These are phyloP conservation scores for Bombus sibiricus DNA, from an alignment of 1,140 invertebrate genomes.

Conservation along the genomic window DNA sequence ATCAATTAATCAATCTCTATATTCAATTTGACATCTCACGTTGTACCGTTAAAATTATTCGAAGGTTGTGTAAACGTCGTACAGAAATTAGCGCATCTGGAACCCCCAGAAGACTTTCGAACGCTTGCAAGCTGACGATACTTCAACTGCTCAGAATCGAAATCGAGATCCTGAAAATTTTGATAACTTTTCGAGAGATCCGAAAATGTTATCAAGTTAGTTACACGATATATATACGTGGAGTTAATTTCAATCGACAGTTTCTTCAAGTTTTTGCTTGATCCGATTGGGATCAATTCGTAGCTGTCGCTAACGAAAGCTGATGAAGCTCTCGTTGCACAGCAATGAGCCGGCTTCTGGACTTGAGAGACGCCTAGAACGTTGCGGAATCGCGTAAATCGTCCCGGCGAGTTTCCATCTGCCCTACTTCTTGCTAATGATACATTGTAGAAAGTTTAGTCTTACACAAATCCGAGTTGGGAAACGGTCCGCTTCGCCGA, in stretches of 20 bases:
- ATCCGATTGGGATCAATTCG: neutral
- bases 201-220: too few species aligned
- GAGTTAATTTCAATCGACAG: neutral
- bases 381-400: conserved; percentile 32
- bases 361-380: conserved; percentile 35
- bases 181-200: too few species aligned
- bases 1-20: too few species aligned
- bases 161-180: too few species aligned
- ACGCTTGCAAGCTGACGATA: too few species aligned
- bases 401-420: conserved; percentile 14
- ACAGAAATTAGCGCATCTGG: too few species aligned
- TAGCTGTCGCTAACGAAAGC: neutral
- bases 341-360: neutral
- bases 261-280: neutral
- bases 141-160: too few species aligned
- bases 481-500: neutral
- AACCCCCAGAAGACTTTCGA: too few species aligned
- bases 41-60: too few species aligned
- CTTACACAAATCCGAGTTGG: conserved; percentile 22
- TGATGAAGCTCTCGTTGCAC: conserved; percentile 7
- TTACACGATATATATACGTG: too few species aligned
- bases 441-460: conserved; percentile 44
- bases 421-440: conserved; percentile 43
- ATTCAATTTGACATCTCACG: too few species aligned
- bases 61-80: too few species aligned